These are phyloP conservation scores for Chalcis sispes DNA, from an alignment of 2,888 invertebrate species.

Conservation along the genomic window DNA sequence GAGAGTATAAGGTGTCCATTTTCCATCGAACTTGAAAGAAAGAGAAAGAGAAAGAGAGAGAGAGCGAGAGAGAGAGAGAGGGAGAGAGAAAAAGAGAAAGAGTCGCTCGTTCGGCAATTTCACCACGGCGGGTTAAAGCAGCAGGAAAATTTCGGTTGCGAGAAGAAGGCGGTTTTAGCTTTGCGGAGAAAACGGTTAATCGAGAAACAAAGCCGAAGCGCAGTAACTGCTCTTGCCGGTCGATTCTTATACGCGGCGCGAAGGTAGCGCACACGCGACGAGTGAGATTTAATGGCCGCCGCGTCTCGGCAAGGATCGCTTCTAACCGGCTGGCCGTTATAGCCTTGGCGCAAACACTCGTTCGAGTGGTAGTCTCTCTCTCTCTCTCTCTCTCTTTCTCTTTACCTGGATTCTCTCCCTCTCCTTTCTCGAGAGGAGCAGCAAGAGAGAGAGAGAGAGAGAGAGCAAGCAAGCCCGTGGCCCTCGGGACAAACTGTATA, in stretches of 20 bases:
- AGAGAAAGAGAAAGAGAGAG: neutral
- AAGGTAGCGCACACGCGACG: neutral
- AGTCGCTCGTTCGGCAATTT: too few species aligned
- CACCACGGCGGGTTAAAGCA: too few species aligned
- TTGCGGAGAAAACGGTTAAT: conserved; percentile 2
- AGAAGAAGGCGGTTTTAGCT: too few species aligned
- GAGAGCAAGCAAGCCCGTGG: neutral
- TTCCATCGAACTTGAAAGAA: too few species aligned
- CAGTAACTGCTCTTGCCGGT: neutral
- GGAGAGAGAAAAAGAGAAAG: neutral
- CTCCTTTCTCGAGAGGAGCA: conserved; percentile 5
- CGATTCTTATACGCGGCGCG: neutral
- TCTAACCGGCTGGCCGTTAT: conserved; percentile 36
- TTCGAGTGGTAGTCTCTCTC: conserved; percentile 8
- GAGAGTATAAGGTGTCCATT: too few species aligned
- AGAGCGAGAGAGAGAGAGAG: neutral
- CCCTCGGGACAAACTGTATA: conserved; percentile 39
- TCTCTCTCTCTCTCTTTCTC: conserved; percentile 15
- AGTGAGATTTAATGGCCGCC: conserved; percentile 47
- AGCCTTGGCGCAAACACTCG: conserved; percentile 44
- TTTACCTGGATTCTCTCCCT: conserved; percentile 21
- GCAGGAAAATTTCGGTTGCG: too few species aligned
- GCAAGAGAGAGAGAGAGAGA: too few species aligned
- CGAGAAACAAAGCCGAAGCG: neutral
- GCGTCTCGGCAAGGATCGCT: conserved; percentile 45